phyloP scores from a whole-genome alignment of 2,113 vertebrate species.

The Trematomus loennbergii region DNA sequence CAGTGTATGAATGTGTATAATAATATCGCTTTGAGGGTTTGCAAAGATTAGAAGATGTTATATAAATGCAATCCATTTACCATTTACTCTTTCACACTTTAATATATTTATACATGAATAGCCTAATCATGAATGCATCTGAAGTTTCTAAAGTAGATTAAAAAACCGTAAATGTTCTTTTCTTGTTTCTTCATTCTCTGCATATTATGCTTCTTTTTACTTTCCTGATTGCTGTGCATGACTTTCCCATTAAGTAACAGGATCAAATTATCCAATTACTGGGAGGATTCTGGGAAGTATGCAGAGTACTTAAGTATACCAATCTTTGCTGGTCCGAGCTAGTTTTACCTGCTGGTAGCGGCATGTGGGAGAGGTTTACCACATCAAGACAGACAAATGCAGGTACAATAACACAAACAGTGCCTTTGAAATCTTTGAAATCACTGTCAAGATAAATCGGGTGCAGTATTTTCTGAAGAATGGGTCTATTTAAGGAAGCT shows the following conservation, averaged over 20 bases:
- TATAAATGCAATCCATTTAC: too few species aligned
- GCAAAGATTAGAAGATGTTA: too few species aligned
- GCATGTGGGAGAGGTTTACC: background rate
- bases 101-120: background rate
- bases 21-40: too few species aligned
- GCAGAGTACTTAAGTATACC: background rate
- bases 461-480: background rate
- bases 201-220: too few species aligned
- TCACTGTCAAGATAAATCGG: background rate
- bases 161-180: too few species aligned
- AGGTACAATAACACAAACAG: background rate
- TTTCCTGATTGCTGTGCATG: too few species aligned
- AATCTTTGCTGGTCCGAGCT: background rate
- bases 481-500: conserved; percentile 2
- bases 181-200: too few species aligned
- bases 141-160: background rate
- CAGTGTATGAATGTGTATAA: too few species aligned
- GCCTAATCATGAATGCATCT: background rate
- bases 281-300: background rate
- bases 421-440: background rate
- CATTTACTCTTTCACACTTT: background rate
- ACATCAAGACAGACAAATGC: conserved; percentile 1
- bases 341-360: background rate
- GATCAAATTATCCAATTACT: background rate
- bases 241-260: too few species aligned